These are phyloP conservation scores for Hydraecia micacea DNA, from an alignment of 2,888 invertebrate species.

Conservation along the genomic window DNA sequence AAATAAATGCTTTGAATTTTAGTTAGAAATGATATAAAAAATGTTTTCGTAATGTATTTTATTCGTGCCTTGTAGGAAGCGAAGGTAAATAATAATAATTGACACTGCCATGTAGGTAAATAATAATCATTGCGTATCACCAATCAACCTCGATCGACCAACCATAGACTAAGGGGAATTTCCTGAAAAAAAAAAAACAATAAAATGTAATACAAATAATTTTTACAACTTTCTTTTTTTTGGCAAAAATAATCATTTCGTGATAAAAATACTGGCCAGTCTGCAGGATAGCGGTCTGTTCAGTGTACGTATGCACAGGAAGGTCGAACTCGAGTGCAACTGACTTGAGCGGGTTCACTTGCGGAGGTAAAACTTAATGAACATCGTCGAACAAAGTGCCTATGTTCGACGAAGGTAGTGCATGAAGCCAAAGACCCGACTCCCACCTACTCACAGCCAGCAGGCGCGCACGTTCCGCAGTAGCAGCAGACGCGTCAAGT, in stretches of 20 bases:
- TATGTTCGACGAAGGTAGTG: too few species aligned
- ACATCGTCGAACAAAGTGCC: too few species aligned
- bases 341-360: not conserved
- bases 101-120: not conserved
- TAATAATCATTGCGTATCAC: not conserved
- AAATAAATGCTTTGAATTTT: too few species aligned
- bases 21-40: not conserved
- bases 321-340: not conserved
- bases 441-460: too few species aligned
- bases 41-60: not conserved
- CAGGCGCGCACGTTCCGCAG: too few species aligned
- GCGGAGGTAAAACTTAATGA: not conserved
- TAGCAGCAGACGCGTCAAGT: too few species aligned
- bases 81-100: not conserved
- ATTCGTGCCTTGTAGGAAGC: not conserved
- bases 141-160: conserved; percentile 73
- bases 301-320: not conserved
- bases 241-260: not conserved
- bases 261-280: not conserved
- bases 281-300: not conserved
- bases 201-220: not conserved
- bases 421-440: too few species aligned
- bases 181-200: conserved; percentile 20
- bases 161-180: conserved; percentile 64
- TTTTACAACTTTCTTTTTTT: not conserved